A percentile compares a stretch with the other conserved stretches of the same genome.
Evolutionary conservation across 2,113 vertebrate genomes (phyloP).

Genomic region (Marmota flaviventris): DNA sequence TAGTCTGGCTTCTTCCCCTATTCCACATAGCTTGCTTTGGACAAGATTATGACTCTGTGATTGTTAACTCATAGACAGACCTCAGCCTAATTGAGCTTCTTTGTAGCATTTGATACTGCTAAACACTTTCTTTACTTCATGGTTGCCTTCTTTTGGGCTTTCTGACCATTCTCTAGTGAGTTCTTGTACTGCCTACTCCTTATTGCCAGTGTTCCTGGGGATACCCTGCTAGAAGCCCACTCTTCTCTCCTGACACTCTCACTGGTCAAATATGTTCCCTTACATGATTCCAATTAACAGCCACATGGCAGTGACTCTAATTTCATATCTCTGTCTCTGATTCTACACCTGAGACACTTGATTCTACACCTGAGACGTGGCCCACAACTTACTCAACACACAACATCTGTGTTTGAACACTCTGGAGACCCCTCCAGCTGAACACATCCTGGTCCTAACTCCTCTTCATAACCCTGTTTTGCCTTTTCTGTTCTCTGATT

Average conservation of each 20-base stretch:
- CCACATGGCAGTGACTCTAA: not conserved
- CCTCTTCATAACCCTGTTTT: not conserved
- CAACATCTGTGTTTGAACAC: not conserved
- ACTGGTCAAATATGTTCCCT: not conserved
- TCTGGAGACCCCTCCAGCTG: not conserved
- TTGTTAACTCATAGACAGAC: fast-evolving
- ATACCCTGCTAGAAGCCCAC: not conserved
- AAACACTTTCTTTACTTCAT: not conserved
- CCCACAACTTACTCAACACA: not conserved
- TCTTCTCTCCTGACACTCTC: not conserved
- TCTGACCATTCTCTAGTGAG: not conserved
- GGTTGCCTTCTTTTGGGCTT: not conserved
- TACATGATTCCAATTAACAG: not conserved
- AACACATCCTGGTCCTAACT: not conserved
- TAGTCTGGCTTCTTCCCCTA: not conserved
- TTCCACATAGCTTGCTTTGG: not conserved
- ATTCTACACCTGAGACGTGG: not conserved
- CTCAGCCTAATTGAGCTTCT: not conserved
- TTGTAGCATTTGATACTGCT: no score
- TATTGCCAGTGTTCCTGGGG: not conserved
- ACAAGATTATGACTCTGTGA: not conserved
- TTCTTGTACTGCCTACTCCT: not conserved
- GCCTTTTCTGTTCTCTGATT: not conserved
- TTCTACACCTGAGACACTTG: not conserved
- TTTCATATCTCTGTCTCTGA: not conserved